Conservation (phyloP, 1,140 invertebrate species). For the Muscidifurax raptorellus region DNA sequence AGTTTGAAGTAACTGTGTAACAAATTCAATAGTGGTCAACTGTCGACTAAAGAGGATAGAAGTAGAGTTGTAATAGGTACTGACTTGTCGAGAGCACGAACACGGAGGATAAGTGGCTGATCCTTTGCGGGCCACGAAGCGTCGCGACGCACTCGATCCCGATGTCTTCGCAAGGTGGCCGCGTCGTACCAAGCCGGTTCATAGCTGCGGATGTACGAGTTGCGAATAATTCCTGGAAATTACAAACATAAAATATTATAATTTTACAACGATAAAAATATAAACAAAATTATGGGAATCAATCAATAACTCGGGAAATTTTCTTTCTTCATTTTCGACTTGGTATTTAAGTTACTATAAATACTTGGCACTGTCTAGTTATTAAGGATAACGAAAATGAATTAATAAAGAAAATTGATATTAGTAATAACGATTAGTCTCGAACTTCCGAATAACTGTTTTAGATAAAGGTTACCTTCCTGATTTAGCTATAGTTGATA, state of each 20-base stretch:
- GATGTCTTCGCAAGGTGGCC: constrained; percentile 70
- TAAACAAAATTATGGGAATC: neutral
- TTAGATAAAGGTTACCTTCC: too few relatives aligned
- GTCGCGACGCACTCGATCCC: constrained; percentile 70
- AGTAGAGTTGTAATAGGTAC: constrained; percentile 48
- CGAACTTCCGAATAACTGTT: too few relatives aligned
- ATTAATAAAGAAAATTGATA: too few relatives aligned
- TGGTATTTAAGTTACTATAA: too few relatives aligned
- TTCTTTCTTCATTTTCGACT: too few relatives aligned
- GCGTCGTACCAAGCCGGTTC: constrained; percentile 77
- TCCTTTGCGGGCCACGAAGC: constrained; percentile 62
- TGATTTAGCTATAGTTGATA: too few relatives aligned
- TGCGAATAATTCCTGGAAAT: constrained; percentile 72
- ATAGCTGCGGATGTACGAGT: constrained; percentile 76
- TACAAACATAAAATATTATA: neutral
- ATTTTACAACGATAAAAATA: neutral
- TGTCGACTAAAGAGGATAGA: neutral
- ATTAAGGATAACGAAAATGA: too few relatives aligned
- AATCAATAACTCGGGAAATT: too few relatives aligned
- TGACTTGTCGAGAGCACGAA: constrained; percentile 75
- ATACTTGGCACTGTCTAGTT: too few relatives aligned
- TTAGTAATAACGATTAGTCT: too few relatives aligned
- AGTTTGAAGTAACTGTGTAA: neutral
- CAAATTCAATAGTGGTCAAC: neutral
- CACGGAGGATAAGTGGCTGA: constrained; percentile 67